Evolutionary conservation across 35 echinoderm and acorn worm species (phyloP).

Genomic region (Anneissia japonica): DNA sequence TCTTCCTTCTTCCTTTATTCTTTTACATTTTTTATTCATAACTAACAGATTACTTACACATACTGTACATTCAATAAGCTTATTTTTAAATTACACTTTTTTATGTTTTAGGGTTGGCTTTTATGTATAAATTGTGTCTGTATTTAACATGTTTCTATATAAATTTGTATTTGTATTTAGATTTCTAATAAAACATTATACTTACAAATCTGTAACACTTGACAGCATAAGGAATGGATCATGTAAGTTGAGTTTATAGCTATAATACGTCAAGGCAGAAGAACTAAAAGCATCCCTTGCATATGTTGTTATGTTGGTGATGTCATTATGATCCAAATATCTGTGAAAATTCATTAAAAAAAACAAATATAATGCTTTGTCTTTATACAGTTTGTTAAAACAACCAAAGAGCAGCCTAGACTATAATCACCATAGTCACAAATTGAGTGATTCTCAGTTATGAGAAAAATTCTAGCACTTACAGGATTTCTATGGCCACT

Average conservation of each 20-base stretch:
- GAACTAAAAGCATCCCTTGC: constrained; percentile 39
- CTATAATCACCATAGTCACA: too few relatives aligned
- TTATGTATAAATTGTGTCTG: background rate
- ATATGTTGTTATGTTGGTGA: constrained; percentile 75
- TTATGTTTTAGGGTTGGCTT: background rate
- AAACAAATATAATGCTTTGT: background rate
- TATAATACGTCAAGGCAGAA: constrained; percentile 30
- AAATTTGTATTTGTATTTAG: too few relatives aligned
- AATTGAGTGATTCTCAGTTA: too few relatives aligned
- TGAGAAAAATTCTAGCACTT: too few relatives aligned
- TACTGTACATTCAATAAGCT: background rate
- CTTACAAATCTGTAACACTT: constrained; percentile 66
- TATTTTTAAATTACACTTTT: background rate
- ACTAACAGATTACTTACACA: too few relatives aligned
- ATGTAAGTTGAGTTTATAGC: constrained; percentile 9
- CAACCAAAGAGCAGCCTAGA: background rate
- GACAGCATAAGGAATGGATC: constrained; percentile 55
- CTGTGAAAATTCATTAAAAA: constrained; percentile 17
- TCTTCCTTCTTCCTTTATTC: too few relatives aligned
- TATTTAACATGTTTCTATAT: too few relatives aligned
- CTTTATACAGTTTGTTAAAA: background rate
- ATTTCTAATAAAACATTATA: too few relatives aligned
- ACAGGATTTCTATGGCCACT: too few relatives aligned
- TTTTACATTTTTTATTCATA: too few relatives aligned
- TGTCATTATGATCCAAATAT: constrained; percentile 61